Percentiles rank a stretch among this genome's conserved stretches.
Conservation (phyloP, 2,113 vertebrate genomes). For the Brachypteracias leptosomus region DNA sequence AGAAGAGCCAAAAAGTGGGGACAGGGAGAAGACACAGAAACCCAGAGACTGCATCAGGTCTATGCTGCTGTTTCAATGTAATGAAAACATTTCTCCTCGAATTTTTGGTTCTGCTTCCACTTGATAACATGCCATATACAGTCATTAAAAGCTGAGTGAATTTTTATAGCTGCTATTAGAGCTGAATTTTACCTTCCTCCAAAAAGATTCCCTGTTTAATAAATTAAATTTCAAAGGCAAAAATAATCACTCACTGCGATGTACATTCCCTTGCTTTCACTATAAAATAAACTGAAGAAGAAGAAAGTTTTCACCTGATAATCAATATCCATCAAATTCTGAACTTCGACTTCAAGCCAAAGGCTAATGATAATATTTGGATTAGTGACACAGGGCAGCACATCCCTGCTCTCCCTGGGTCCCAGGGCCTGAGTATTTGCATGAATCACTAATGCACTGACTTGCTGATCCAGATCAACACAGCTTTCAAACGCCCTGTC, state of each 20-base stretch:
- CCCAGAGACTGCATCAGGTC: neutral
- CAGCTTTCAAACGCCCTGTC: slow-evolving; percentile 23
- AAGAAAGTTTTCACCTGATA: neutral
- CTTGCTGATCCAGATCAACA: slow-evolving; percentile 48
- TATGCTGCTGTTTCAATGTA: neutral
- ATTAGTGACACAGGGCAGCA: neutral
- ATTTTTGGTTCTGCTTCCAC: neutral
- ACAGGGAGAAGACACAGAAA: neutral
- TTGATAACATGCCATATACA: neutral
- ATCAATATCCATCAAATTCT: slow-evolving; percentile 12
- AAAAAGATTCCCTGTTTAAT: neutral
- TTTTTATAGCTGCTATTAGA: slow-evolving; percentile 39
- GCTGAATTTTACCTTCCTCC: neutral
- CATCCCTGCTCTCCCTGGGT: neutral
- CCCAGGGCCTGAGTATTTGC: neutral
- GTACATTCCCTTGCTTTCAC: neutral
- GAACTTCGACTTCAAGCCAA: slow-evolving; percentile 1
- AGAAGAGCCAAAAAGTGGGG: neutral
- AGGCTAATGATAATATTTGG: neutral
- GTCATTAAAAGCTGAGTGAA: slow-evolving; percentile 14
- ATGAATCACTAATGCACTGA: slow-evolving; percentile 34
- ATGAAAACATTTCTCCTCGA: neutral
- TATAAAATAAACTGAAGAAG: neutral
- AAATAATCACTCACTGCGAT: neutral
- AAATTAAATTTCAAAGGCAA: slow-evolving; percentile 32